Evolutionary conservation across 2,888 invertebrate genomes (phyloP).

Genomic region (Encarsia formosa): DNA sequence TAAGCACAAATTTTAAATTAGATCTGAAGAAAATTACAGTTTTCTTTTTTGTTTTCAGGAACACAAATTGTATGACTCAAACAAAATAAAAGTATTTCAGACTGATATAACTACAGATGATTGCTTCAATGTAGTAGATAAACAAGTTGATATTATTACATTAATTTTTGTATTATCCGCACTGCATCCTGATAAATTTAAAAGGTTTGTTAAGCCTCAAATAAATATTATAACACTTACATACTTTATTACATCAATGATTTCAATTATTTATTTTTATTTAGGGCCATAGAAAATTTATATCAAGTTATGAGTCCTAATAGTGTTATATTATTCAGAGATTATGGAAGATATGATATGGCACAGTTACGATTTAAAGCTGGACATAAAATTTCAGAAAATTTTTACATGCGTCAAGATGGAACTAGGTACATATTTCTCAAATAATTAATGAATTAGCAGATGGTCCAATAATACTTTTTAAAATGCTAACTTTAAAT

Average conservation of each 20-base stretch:
- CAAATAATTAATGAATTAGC: not conserved
- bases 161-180: conserved; percentile 95
- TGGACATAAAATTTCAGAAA: conserved; percentile 86
- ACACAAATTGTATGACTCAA: conserved; percentile 61
- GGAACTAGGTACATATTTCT: conserved; percentile 68
- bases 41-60: conserved; percentile 31
- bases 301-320: conserved; percentile 65
- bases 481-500: conserved; percentile 2
- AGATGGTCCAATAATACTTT: not conserved
- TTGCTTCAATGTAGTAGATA: conserved; percentile 55
- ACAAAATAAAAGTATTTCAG: conserved; percentile 72
- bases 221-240: too few species aligned
- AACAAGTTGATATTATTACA: conserved; percentile 74
- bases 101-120: conserved; percentile 75
- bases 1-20: conserved; percentile 43
- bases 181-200: conserved; percentile 82
- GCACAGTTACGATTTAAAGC: conserved; percentile 91
- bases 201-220: conserved; percentile 46
- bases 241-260: not conserved
- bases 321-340: conserved; percentile 81
- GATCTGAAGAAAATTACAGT: not conserved
- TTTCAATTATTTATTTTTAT: conserved; percentile 14
- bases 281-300: conserved; percentile 56
- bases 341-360: conserved; percentile 95
- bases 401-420: conserved; percentile 94